A percentile compares a stretch with the other conserved stretches of the same genome.
phyloP scores from a whole-genome alignment of 2,888 invertebrate genomes.

The Sesia bembeciformis region DNA sequence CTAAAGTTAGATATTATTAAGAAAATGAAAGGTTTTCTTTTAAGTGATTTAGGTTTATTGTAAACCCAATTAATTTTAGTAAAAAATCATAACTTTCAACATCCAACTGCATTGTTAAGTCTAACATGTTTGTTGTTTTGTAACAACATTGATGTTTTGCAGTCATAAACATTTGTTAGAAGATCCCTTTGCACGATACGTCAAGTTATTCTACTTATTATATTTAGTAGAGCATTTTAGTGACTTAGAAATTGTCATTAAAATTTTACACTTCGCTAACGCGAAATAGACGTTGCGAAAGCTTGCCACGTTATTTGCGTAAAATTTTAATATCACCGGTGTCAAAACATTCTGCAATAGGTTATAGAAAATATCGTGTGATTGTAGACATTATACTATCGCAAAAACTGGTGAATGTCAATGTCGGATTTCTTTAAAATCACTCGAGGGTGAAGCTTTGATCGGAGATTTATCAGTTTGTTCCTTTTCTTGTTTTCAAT shows the following conservation, averaged over 20 bases:
- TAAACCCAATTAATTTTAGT: no score
- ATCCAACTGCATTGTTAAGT: no score
- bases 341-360: conserved; percentile 41
- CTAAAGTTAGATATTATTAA: background rate
- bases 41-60: no score
- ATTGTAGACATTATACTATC: conserved; percentile 10
- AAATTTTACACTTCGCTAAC: no score
- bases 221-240: no score
- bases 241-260: no score
- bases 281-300: conserved; percentile 27
- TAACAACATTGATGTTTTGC: no score
- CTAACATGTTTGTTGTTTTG: no score
- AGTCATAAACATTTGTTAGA: no score
- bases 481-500: background rate
- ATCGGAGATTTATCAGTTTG: background rate
- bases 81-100: no score
- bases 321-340: conserved; percentile 40
- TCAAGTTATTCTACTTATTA: no score
- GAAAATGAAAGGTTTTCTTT: background rate
- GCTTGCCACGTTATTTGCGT: conserved; percentile 36
- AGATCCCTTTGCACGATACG: no score
- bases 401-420: conserved; percentile 43
- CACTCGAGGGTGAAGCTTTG: conserved; percentile 22
- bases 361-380: conserved; percentile 32
- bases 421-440: conserved; percentile 37